Conservation (phyloP, 1,140 invertebrate genomes). For the Bombus waltoni region DNA sequence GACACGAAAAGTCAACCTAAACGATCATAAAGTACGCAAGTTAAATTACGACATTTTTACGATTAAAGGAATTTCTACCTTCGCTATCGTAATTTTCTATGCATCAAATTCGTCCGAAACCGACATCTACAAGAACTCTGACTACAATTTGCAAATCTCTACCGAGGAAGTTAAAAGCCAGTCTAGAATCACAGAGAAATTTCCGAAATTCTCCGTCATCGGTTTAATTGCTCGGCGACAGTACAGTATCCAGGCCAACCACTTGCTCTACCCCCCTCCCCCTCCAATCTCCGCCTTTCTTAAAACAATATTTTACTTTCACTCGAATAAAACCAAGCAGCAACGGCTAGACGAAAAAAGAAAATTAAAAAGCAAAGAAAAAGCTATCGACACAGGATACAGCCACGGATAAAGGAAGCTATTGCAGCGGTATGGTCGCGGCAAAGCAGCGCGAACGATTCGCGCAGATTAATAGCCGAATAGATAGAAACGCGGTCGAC, state of each 20-base stretch:
- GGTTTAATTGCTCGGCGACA: not conserved
- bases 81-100: not conserved
- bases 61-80: not conserved
- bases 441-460: constrained; percentile 41
- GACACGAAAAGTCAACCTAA: not conserved
- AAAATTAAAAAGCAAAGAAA: no score
- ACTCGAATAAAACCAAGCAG: not conserved
- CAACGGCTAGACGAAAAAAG: not conserved
- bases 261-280: not conserved
- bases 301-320: constrained; percentile 6
- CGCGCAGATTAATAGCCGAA: constrained; percentile 48
- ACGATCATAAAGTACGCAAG: not conserved
- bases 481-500: constrained; percentile 53
- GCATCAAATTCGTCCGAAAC: not conserved
- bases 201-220: not conserved
- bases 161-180: not conserved
- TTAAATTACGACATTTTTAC: not conserved
- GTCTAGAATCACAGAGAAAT: not conserved
- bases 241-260: not conserved
- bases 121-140: not conserved
- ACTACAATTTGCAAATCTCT: not conserved
- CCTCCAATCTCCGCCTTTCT: no score
- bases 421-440: not conserved
- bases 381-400: not conserved
- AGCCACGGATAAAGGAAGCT: constrained; percentile 8